Percentiles rank a stretch among this genome's conserved stretches.
Conservation (phyloP, 2,113 vertebrate genomes). For the Vicugna pacos region DNA sequence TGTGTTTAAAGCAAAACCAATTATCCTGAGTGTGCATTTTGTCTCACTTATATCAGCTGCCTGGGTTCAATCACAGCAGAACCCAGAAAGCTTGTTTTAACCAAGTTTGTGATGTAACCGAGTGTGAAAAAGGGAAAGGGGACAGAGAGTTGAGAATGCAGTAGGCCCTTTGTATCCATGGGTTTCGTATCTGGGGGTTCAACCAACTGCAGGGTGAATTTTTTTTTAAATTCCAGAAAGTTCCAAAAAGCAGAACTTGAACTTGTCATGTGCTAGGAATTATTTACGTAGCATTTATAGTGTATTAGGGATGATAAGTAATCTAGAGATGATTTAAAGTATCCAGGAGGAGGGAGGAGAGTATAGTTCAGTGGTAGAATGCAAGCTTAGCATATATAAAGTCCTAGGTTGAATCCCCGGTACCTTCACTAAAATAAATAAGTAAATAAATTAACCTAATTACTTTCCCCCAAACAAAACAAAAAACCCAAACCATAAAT, state of each 20-base stretch:
- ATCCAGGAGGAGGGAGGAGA: too few species aligned
- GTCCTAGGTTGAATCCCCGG: too few species aligned
- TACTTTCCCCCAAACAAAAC: too few species aligned
- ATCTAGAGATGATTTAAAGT: neutral
- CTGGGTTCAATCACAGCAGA: conserved; percentile 12
- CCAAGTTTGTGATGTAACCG: neutral
- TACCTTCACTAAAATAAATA: too few species aligned
- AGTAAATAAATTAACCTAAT: too few species aligned
- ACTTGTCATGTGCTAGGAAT: neutral
- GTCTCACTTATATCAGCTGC: neutral
- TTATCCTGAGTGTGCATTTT: neutral
- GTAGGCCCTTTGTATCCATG: too few species aligned
- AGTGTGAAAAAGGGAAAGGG: neutral
- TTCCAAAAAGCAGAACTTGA: neutral
- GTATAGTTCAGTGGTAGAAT: too few species aligned
- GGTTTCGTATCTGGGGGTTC: neutral
- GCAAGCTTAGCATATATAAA: too few species aligned
- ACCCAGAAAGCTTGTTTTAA: conserved; percentile 49
- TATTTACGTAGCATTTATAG: neutral
- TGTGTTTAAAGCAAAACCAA: neutral
- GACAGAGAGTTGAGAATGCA: neutral
- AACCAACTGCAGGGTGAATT: neutral
- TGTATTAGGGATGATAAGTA: neutral
- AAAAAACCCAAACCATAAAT: too few species aligned
- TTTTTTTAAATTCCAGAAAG: neutral